A percentile compares a stretch with the other conserved stretches of the same genome.
Evolutionary conservation across 1,140 invertebrate species (phyloP).

Genomic region (Brachionus asplanchnoidis): DNA sequence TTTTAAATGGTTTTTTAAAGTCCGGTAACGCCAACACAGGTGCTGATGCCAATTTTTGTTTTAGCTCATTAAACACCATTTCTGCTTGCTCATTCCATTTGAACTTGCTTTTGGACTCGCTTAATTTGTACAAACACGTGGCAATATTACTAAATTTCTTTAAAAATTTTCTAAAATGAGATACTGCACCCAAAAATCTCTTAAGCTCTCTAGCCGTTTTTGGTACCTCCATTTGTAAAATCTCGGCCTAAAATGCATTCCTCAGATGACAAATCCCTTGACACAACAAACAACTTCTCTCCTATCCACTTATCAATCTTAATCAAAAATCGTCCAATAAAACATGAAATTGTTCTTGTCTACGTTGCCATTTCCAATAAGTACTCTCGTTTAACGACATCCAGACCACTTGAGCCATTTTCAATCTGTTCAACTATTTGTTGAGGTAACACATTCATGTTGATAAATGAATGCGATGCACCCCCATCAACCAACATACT

Average conservation of each 20-base stretch:
- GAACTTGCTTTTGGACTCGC: not conserved
- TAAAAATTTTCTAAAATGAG: conserved; percentile 49
- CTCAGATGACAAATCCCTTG: not conserved
- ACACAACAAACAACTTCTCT: not conserved
- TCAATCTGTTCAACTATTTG: not conserved
- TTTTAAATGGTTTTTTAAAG: not conserved
- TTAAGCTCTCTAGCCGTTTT: conserved; percentile 46
- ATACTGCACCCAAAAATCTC: conserved; percentile 47
- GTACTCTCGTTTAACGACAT: not conserved
- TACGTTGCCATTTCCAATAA: not conserved
- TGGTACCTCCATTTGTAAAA: conserved; percentile 47
- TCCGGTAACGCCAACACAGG: not conserved
- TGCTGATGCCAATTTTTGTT: conserved; percentile 45
- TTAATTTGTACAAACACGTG: conserved; percentile 47
- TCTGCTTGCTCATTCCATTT: not conserved
- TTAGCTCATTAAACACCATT: conserved; percentile 44
- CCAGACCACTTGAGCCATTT: not conserved
- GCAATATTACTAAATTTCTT: conserved; percentile 47
- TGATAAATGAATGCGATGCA: not conserved
- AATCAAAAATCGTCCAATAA: not conserved
- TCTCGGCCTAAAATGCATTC: not conserved
- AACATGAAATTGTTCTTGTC: not conserved
- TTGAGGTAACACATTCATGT: not conserved
- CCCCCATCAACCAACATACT: not conserved
- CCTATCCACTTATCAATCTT: not conserved